Conservation (phyloP, 2,888 invertebrate genomes). For the Pandemis heparana region DNA sequence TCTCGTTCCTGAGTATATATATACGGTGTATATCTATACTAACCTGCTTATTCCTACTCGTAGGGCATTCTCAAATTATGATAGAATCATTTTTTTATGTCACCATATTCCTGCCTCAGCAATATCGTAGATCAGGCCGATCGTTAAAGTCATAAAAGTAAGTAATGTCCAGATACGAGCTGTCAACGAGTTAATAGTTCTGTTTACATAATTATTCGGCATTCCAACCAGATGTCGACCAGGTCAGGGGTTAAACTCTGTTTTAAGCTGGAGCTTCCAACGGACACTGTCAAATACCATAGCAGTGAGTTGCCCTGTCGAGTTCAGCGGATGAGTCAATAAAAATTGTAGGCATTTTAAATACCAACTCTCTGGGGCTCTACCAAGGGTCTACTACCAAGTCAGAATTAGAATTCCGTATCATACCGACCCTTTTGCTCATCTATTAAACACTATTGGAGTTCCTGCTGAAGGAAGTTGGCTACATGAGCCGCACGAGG, state of each 20-base stretch:
- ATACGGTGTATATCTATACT: too few species aligned
- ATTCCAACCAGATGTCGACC: not conserved
- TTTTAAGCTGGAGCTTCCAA: not conserved
- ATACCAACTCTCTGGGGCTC: too few species aligned
- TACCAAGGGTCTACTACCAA: too few species aligned
- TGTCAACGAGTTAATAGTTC: constrained; percentile 21
- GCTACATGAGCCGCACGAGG: too few species aligned
- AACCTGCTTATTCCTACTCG: too few species aligned
- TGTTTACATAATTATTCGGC: constrained; percentile 4
- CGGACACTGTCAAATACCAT: not conserved
- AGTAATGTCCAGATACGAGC: constrained; percentile 7
- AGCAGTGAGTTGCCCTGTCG: not conserved
- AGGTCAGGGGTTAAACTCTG: constrained; percentile 18
- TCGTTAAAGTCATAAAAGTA: constrained; percentile 23
- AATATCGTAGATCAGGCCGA: not conserved
- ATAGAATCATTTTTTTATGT: not conserved
- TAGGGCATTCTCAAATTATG: not conserved
- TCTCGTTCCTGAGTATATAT: too few species aligned
- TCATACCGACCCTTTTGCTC: too few species aligned
- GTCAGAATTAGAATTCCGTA: too few species aligned
- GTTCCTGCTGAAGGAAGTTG: too few species aligned
- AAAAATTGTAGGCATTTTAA: not conserved
- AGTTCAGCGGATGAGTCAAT: not conserved
- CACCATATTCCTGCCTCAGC: not conserved
- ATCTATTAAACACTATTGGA: too few species aligned